These are phyloP conservation scores for Pyralis farinalis DNA, from an alignment of 2,888 invertebrate genomes.

Conservation along the genomic window DNA sequence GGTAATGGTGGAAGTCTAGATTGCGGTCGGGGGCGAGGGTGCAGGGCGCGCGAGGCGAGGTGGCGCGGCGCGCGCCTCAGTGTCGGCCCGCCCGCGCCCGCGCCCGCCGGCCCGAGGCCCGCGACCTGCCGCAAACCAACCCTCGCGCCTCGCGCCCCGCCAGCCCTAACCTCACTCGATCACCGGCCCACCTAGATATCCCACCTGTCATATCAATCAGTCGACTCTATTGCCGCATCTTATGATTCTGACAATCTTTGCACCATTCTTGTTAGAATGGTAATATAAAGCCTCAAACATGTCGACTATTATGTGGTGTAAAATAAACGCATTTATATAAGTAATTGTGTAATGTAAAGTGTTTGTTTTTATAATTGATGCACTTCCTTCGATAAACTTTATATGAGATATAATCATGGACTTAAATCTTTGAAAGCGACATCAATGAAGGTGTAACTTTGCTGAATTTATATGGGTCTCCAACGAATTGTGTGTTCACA, in stretches of 20 bases:
- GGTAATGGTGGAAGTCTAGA: conserved; percentile 50
- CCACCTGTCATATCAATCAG: conserved; percentile 48
- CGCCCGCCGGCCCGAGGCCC: conserved; percentile 63
- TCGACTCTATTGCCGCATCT: conserved; percentile 20
- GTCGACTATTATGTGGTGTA: background rate
- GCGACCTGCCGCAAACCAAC: conserved; percentile 63
- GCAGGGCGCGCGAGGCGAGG: conserved; percentile 37
- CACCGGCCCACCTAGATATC: conserved; percentile 42
- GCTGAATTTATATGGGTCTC: no score
- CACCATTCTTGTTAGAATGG: conserved; percentile 3
- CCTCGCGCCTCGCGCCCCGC: conserved; percentile 34
- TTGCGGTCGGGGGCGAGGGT: conserved; percentile 31
- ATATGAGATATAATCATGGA: no score
- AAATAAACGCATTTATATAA: conserved; percentile 1
- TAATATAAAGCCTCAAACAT: background rate
- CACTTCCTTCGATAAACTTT: no score
- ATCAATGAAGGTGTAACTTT: no score
- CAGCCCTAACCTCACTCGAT: conserved; percentile 63
- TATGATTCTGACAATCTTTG: conserved; percentile 12
- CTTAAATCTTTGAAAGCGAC: no score
- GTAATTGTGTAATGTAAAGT: conserved; percentile 10
- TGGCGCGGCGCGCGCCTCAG: conserved; percentile 71
- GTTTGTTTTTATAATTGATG: conserved; percentile 6
- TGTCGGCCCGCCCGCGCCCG: conserved; percentile 75
- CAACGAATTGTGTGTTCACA: no score